Evolutionary conservation across 1,140 invertebrate species (phyloP), one percentile per base, ranked within the genome.

Genomic region (Drosophila murphyi): DNA sequence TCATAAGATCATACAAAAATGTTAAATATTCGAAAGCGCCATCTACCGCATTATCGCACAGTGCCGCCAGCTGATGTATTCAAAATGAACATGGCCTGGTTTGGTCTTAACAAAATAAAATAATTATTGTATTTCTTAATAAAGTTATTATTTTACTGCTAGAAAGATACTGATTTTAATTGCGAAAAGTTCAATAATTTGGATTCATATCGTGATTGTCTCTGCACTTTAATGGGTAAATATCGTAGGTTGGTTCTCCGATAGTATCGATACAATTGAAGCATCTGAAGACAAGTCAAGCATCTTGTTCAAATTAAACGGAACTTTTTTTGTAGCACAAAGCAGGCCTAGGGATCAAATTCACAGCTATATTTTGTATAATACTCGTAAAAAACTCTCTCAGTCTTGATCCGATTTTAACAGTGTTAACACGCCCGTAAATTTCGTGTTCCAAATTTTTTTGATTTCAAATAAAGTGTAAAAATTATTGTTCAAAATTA

Each of bases 331-430:
- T 20, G 20, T 20, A 56, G 69, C 45, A 45, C 69, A 57, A 64
- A 72, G 69, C 34, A 65, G 45, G 61, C 69, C 43, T 43, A 41
- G 65, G 12, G 41, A 37, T 70, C 20, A 31, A 51, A 35, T 55
- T 70, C 34, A 29, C n/a, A 37, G 20, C 10, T 5, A 50, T 57
- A 28, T 43, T 32, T 20, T 28, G 28, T 50, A 35, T 34, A 55
- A 32, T 10, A 55, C 20, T 35, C 34, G 12, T 34, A n/a, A 35
- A 5, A 8, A 48, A n/a, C n/a, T n/a, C 5, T 6, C 2, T 8
- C 72, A 74, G 57, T 74, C 41, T 74, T 74, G 51, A 56, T 74
- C 37, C 4, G 65, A 57, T 74, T 70, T 74, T 74, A 56, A 51
- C 57, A 12, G 72, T 55, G 65, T 52, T 62, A 51, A 70, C 65